These are phyloP conservation scores for Calliphora vicina DNA, from an alignment of 1,140 invertebrate species.

Conservation along the genomic window DNA sequence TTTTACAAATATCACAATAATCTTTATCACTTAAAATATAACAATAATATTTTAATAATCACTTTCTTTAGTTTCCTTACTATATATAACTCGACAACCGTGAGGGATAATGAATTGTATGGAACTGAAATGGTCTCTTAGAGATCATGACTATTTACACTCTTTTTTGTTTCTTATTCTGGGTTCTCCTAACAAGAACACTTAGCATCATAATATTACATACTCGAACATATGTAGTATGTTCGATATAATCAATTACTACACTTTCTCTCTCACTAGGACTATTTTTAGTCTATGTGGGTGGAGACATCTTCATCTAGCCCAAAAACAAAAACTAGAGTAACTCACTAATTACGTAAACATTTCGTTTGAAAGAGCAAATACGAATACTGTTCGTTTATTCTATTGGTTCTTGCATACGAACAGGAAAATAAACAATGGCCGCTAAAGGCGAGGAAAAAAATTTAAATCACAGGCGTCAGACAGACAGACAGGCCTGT, in stretches of 20 bases:
- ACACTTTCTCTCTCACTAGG: neutral
- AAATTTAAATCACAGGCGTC: neutral
- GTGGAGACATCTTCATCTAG: neutral
- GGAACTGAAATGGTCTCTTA: conserved; percentile 20
- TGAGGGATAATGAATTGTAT: neutral
- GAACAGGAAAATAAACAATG: conserved; percentile 28
- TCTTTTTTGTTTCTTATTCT: neutral
- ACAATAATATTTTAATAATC: neutral
- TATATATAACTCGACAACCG: conserved; percentile 9
- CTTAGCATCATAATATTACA: conserved; percentile 18
- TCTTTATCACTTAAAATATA: neutral
- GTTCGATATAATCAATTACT: neutral
- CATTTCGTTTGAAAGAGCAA: neutral
- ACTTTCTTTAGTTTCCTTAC: neutral
- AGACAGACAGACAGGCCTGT: neutral
- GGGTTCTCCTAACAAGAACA: neutral
- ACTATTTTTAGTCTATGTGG: conserved; percentile 21
- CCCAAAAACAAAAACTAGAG: neutral
- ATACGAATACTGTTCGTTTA: no score
- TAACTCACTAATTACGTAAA: neutral
- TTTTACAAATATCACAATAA: neutral
- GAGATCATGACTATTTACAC: conserved; percentile 5
- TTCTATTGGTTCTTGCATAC: neutral
- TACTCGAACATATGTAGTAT: neutral
- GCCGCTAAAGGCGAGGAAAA: neutral